phyloP scores from a whole-genome alignment of 2,888 invertebrate species.

The Synanthedon andrenaeformis region DNA sequence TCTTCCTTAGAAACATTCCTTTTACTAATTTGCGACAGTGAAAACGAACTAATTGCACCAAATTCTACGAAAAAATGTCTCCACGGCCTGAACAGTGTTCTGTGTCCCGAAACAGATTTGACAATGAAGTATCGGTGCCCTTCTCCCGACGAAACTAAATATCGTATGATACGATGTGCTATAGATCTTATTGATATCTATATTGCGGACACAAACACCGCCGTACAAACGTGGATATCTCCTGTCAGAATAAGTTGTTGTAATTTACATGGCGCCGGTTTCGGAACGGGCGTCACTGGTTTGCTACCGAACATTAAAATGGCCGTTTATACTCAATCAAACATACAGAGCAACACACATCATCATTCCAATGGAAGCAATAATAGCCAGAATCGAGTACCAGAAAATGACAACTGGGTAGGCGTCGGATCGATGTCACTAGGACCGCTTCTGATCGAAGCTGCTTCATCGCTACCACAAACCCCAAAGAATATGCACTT shows the following conservation, averaged over 20 bases:
- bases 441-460: conserved; percentile 91
- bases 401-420: conserved; percentile 82
- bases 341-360: conserved; percentile 61
- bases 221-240: conserved; percentile 88
- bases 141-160: conserved; percentile 88
- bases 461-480: conserved; percentile 84
- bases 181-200: conserved; percentile 92
- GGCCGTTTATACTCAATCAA: conserved; percentile 75
- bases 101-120: conserved; percentile 77
- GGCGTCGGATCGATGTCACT: conserved; percentile 92
- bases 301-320: conserved; percentile 80
- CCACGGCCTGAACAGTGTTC: conserved; percentile 78
- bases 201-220: conserved; percentile 89
- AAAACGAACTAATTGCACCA: conserved; percentile 90
- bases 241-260: conserved; percentile 91
- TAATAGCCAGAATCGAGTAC: conserved; percentile 39
- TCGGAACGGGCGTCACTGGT: conserved; percentile 89
- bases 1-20: conserved; percentile 91
- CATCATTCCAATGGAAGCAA: conserved; percentile 70
- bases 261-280: conserved; percentile 94
- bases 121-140: conserved; percentile 82
- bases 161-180: conserved; percentile 90
- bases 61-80: conserved; percentile 82
- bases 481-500: conserved; percentile 81
- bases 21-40: conserved; percentile 86